These are phyloP conservation scores for Gopherus flavomarginatus DNA, from an alignment of 2,113 vertebrate genomes.

Conservation along the genomic window DNA sequence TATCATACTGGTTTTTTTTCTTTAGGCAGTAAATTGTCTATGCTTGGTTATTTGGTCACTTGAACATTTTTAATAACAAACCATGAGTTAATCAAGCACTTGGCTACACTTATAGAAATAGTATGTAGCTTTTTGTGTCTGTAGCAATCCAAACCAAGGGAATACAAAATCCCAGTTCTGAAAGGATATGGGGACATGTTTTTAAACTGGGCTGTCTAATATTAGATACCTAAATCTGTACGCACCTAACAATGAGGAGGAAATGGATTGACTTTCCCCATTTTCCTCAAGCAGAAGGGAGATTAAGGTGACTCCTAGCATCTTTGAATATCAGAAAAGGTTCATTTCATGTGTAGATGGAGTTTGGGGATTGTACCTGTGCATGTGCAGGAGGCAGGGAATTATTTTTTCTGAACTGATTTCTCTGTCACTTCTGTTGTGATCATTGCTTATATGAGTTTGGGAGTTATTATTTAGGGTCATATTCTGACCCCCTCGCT, in stretches of 20 bases:
- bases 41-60: too few relatives aligned
- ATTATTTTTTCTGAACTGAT: neutral
- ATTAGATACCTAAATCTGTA: neutral
- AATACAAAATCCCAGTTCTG: neutral
- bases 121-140: neutral
- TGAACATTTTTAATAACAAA: too few relatives aligned
- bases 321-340: neutral
- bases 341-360: neutral
- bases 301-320: neutral
- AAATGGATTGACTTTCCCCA: neutral
- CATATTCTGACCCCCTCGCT: neutral
- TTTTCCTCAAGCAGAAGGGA: neutral
- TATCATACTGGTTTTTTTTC: neutral
- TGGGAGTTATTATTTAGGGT: neutral
- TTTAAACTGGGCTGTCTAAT: neutral
- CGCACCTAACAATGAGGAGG: neutral
- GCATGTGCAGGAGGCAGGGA: neutral
- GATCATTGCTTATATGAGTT: neutral
- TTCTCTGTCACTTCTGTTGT: neutral
- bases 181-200: neutral
- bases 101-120: neutral
- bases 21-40: neutral
- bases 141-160: neutral
- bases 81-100: too few relatives aligned
- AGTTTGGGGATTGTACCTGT: neutral